Evolutionary conservation across 1,140 invertebrate genomes (phyloP), one percentile per base, ranked within the genome.

Genomic region (Lepidurus apus): DNA sequence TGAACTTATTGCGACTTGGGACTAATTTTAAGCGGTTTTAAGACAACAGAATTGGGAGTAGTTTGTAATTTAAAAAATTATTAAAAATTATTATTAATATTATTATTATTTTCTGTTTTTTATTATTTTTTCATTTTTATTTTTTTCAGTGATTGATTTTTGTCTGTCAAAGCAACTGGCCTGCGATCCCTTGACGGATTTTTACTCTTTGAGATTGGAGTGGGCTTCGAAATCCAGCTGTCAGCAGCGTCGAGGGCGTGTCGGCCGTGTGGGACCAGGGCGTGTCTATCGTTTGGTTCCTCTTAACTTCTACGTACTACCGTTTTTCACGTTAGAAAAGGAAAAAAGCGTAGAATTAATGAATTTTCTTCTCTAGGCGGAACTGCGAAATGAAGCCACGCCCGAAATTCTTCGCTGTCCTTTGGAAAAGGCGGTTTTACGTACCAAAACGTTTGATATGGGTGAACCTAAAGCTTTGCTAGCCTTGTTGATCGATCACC

Each of bases 211-310:
- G 7, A 88, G 92, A 80, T 82, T 97, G 79, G 86, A 87, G 75
- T 98, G 96, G 96, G 93, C 96, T 0, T 93, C 95, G 0, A 92
- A 94, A 84, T 90, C 91, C 3, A 97, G 93, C 85, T 96, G 94
- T 83, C 90, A 90, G 42, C 97, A 98, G 86, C 89, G 97, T 79
- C 92, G 92, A 77, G 97, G 97, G 34, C 89, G 97, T 80, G 93
- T 93, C 77, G 97, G 97, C 11, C 89, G 97, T 80, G 90, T 97
- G 0, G 88, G 91, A 47, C 89, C 91, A 82, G 96, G 97, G 0
- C 87, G 92, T 81, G 94, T 96, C 4, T 98, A 96, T 84, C 87
- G 96, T 74, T 87, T 98, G 81, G 90, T 99, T 0, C 86, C 89
- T 2, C 87, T 89, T 79, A 74, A 84, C 7, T 94, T 96, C 84